These are phyloP conservation scores for Drosophila incognita DNA, from an alignment of 2,888 invertebrate genomes.

Conservation along the genomic window DNA sequence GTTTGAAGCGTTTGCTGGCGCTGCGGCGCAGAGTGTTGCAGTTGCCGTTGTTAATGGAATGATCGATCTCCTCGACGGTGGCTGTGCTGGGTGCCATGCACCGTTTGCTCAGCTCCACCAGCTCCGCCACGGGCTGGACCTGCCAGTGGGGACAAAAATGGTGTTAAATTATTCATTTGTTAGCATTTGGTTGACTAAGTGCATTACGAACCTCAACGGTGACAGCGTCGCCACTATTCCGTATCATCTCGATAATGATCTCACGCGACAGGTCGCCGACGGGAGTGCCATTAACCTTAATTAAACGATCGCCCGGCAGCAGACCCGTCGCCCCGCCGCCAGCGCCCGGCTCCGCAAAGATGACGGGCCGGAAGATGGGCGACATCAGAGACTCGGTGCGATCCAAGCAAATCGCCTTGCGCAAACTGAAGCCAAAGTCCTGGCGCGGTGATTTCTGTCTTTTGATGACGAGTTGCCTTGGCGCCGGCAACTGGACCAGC, in stretches of 20 bases:
- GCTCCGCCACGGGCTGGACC: slow-evolving; percentile 97
- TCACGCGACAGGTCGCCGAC: slow-evolving; percentile 95
- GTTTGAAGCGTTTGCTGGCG: slow-evolving; percentile 92
- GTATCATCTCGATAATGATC: slow-evolving; percentile 96
- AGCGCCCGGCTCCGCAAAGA: slow-evolving; percentile 95
- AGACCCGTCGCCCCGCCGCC: slow-evolving; percentile 92
- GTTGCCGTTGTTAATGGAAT: slow-evolving; percentile 80
- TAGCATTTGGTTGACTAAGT: neutral
- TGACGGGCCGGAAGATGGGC: slow-evolving; percentile 87
- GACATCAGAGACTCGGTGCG: slow-evolving; percentile 85
- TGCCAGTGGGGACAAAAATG: slow-evolving; percentile 79
- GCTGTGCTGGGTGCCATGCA: slow-evolving; percentile 85
- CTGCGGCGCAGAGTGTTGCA: slow-evolving; percentile 93
- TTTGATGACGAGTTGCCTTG: slow-evolving; percentile 91
- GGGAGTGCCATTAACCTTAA: slow-evolving; percentile 94
- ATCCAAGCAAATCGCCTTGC: slow-evolving; percentile 94
- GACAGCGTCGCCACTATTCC: slow-evolving; percentile 92
- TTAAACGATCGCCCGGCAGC: slow-evolving; percentile 96
- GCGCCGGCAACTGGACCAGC: slow-evolving; percentile 89
- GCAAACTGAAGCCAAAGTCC: slow-evolving; percentile 97
- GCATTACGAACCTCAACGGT: slow-evolving; percentile 90
- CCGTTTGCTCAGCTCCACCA: slow-evolving; percentile 94
- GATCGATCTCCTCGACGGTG: slow-evolving; percentile 81
- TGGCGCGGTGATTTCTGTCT: slow-evolving; percentile 93
- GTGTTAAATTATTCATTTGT: neutral